These are phyloP conservation scores for Galemys pyrenaicus DNA, from an alignment of 2,113 vertebrate genomes.

Conservation along the genomic window DNA sequence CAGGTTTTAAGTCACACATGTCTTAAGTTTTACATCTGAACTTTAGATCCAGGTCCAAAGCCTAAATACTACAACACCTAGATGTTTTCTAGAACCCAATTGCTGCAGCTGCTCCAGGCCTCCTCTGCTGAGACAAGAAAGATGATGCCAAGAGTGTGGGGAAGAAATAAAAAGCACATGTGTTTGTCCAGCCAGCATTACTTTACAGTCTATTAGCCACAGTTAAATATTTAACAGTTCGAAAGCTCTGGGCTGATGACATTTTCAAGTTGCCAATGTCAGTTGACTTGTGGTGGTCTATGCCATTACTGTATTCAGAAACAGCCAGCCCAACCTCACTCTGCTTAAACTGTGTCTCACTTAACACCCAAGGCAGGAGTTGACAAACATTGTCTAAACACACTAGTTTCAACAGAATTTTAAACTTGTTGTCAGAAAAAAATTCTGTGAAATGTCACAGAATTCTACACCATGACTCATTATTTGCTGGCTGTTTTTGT, in stretches of 20 bases:
- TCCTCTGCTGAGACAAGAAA: not conserved
- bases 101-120: not conserved
- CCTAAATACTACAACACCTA: not conserved
- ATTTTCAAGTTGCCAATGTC: conserved; percentile 59
- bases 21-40: not conserved
- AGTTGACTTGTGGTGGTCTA: conserved; percentile 39
- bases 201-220: conserved; percentile 55
- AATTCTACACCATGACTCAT: conserved; percentile 57
- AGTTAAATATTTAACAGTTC: conserved; percentile 66
- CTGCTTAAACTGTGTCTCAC: conserved; percentile 13
- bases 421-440: conserved; percentile 55
- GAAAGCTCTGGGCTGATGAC: conserved; percentile 59
- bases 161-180: not conserved
- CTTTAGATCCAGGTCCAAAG: not conserved
- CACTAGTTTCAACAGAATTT: conserved; percentile 57
- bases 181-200: not conserved
- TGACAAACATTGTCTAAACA: conserved; percentile 66
- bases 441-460: conserved; percentile 45
- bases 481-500: conserved; percentile 39
- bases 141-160: not conserved
- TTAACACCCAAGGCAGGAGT: conserved; percentile 68
- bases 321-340: not conserved
- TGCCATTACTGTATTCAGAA: not conserved
- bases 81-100: not conserved
- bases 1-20: not conserved